Percentiles rank a stretch among this genome's conserved stretches.
These are phyloP conservation scores for Sarcophaga carnaria DNA, from an alignment of 2,888 invertebrate genomes.

Conservation along the genomic window DNA sequence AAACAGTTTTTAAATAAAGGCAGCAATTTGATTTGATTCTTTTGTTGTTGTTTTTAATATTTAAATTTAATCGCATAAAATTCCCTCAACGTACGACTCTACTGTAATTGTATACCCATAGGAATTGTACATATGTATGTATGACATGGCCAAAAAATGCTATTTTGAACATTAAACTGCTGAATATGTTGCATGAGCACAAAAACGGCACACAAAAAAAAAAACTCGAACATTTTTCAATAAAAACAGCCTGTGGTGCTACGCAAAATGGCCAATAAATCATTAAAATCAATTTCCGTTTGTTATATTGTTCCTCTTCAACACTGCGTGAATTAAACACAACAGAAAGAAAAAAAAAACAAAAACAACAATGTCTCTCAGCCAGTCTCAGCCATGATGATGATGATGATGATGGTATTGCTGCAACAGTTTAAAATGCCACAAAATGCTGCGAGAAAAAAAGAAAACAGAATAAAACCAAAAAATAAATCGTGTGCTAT, in stretches of 20 bases:
- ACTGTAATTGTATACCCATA: conserved; percentile 35
- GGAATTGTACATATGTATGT: conserved; percentile 54
- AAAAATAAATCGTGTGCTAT: conserved; percentile 42
- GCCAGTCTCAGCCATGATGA: conserved; percentile 40
- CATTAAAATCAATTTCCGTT: conserved; percentile 74
- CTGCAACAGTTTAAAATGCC: conserved; percentile 27
- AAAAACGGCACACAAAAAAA: background rate
- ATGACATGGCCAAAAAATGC: conserved; percentile 3
- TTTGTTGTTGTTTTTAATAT: no score
- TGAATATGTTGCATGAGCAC: background rate
- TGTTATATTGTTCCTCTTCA: conserved; percentile 46
- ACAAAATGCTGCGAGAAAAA: background rate
- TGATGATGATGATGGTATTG: conserved; percentile 22
- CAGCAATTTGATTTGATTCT: no score
- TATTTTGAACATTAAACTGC: conserved; percentile 2
- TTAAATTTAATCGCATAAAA: no score
- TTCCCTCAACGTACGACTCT: no score
- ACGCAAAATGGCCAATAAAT: conserved; percentile 72
- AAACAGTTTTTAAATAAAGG: no score
- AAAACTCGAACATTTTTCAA: conserved; percentile 1
- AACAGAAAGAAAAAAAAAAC: background rate
- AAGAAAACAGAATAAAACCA: background rate
- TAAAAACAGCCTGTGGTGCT: conserved; percentile 59
- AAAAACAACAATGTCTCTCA: conserved; percentile 12
- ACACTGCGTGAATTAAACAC: conserved; percentile 57